These are phyloP conservation scores for Aurelia aurita complex sp. Pacific DNA, from an alignment of 30 jellyfish, hydroid and myxozoan genomes.

Conservation along the genomic window DNA sequence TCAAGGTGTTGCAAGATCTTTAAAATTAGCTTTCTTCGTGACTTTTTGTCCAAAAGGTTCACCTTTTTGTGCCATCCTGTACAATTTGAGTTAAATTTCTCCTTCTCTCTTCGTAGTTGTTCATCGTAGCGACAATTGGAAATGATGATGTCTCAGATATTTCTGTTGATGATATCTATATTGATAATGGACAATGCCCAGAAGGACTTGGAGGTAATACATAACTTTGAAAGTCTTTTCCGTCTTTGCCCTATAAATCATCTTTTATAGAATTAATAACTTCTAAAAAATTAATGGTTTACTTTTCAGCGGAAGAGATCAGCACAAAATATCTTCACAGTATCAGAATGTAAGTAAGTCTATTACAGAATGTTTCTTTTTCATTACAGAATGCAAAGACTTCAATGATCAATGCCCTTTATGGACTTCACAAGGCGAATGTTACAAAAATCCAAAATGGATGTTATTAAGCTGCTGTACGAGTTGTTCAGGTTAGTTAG, in stretches of 20 bases:
- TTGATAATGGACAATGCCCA: slow-evolving; percentile 53
- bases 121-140: slow-evolving; percentile 52
- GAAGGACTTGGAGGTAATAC: slow-evolving; percentile 53
- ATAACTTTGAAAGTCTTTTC: neutral
- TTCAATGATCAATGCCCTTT: slow-evolving; percentile 6
- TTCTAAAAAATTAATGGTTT: no score
- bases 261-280: no score
- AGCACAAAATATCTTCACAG: no score
- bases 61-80: no score
- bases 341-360: neutral
- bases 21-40: no score
- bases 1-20: no score
- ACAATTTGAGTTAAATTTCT: no score
- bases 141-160: slow-evolving; percentile 20
- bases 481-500: slow-evolving; percentile 36
- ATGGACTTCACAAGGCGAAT: slow-evolving; percentile 63
- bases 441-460: slow-evolving; percentile 60
- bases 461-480: slow-evolving; percentile 56
- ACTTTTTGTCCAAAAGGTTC: no score
- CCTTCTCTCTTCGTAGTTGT: slow-evolving; percentile 10
- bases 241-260: neutral
- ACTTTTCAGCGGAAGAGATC: no score
- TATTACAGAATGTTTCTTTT: neutral
- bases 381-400: slow-evolving; percentile 45
- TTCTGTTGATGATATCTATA: slow-evolving; percentile 55